phyloP scores from a whole-genome alignment of 2,797 vertebrate genomes.

The Liparis tanakae region DNA sequence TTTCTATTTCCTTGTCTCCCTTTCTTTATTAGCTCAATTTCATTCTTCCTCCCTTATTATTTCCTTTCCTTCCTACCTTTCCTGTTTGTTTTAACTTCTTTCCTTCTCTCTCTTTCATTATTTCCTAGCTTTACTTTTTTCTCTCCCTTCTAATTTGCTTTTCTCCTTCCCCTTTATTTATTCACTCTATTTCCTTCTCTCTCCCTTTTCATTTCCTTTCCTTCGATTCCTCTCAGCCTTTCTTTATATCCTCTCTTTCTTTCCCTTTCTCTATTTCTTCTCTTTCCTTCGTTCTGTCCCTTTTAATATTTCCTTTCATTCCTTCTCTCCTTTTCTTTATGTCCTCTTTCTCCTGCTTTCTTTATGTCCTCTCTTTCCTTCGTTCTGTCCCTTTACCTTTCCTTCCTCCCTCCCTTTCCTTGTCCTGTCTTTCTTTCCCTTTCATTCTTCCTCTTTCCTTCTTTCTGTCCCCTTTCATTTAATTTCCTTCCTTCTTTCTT shows the following conservation, averaged over 20 bases:
- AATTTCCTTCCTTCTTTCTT: background rate
- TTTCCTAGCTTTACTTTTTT: background rate
- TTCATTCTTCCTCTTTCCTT: background rate
- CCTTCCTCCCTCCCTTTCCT: background rate
- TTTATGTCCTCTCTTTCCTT: background rate
- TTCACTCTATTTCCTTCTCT: too few relatives aligned
- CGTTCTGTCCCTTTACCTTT: background rate
- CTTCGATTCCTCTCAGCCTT: background rate
- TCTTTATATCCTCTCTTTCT: background rate
- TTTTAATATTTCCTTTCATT: background rate
- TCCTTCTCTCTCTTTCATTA: background rate
- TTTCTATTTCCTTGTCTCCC: background rate
- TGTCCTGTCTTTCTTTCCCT: conserved; percentile 9
- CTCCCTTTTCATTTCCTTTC: background rate
- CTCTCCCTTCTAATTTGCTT: background rate
- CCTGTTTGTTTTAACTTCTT: background rate
- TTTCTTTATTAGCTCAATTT: background rate
- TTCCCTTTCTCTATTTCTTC: background rate
- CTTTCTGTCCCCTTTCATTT: background rate
- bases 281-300: background rate
- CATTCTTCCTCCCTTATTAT: background rate
- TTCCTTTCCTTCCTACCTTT: background rate
- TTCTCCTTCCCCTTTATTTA: background rate
- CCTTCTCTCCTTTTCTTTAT: background rate
- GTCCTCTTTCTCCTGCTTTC: background rate